phyloP scores from a whole-genome alignment of 2,888 invertebrate genomes.

The Andrena bucephala region DNA sequence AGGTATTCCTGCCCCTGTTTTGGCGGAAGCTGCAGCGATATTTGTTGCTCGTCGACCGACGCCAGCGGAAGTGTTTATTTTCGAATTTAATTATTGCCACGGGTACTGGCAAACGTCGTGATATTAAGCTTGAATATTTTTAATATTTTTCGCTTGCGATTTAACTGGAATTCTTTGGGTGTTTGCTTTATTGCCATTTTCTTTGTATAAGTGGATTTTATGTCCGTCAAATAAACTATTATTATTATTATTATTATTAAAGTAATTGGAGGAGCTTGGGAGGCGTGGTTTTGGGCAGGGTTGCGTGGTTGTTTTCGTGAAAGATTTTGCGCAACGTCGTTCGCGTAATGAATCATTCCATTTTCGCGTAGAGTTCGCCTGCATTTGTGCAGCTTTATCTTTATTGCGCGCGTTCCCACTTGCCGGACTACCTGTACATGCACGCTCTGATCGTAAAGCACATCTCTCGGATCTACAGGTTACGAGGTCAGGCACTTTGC shows the following conservation, averaged over 20 bases:
- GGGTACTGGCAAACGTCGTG: background rate
- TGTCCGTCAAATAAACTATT: no score
- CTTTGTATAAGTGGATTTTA: no score
- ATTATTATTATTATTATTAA: no score
- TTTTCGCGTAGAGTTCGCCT: background rate
- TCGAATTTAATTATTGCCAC: background rate
- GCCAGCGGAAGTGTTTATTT: background rate
- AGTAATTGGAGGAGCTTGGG: background rate
- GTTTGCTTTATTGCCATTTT: no score
- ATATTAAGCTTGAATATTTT: background rate
- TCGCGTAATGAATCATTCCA: constrained; percentile 5
- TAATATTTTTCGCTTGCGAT: background rate
- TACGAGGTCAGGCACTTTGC: constrained; percentile 51
- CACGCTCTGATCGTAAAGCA: constrained; percentile 21
- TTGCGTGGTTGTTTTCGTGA: background rate
- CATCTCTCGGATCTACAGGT: constrained; percentile 54
- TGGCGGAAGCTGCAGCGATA: background rate
- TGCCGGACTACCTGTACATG: constrained; percentile 16
- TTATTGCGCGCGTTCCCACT: constrained; percentile 25
- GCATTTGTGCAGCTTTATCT: constrained; percentile 24
- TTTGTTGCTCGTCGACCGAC: background rate
- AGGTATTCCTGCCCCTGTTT: background rate
- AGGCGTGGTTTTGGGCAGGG: background rate
- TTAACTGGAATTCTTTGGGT: background rate
- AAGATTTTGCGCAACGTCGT: background rate